Evolutionary conservation across 2,113 vertebrate genomes (phyloP), one percentile per base, ranked within the genome.

Genomic region (Anser brachyrhynchus): DNA sequence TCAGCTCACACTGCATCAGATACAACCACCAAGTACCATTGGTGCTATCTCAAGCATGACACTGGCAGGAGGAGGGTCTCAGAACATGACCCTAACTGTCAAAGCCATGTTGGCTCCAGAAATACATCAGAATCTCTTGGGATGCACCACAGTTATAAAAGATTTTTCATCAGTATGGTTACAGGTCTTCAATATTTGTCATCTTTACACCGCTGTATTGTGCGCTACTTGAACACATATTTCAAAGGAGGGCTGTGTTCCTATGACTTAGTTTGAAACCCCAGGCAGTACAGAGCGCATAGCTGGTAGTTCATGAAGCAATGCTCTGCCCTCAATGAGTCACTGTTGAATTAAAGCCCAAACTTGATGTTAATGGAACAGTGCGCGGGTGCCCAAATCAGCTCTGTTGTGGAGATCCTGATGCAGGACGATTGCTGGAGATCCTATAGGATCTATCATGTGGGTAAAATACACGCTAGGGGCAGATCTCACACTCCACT

Each of bases 281-380:
- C 41, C 58, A 84, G 80, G 83, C 81, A 2, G 54, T 58, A 41
- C 1, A 0, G 57, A 75, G 28, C 4, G 10, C 73, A 51, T 33
- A 81, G 86, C 66, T 87, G 80, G 86, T 84, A 84, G 69, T 84
- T 78, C 66, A 75, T 41, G 78, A 92, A 87, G 86, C 76, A 89
- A 62, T 12, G 9, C 43, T 84, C 73, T 95, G 83, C 88, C 80
- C 80, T 94, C 92, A 82, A 46, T 80, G 93, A 97, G 86, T 95
- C 92, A 96, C 81, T 91, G 26, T 13, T 92, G 95, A 95, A 89
- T 59, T 74, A 75, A 89, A 84, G 77, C 93, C 96, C 93, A 92
- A 67, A 89, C n/a, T 44, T 73, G 51, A 66, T 83, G 75, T n/a
- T 87, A 89, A 89, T 62, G 64, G 76, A 97, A 92, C 49, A 75